A percentile compares a stretch with the other conserved stretches of the same genome.
Conservation (phyloP, 2,113 vertebrate species). For the Oryzias melastigma region DNA sequence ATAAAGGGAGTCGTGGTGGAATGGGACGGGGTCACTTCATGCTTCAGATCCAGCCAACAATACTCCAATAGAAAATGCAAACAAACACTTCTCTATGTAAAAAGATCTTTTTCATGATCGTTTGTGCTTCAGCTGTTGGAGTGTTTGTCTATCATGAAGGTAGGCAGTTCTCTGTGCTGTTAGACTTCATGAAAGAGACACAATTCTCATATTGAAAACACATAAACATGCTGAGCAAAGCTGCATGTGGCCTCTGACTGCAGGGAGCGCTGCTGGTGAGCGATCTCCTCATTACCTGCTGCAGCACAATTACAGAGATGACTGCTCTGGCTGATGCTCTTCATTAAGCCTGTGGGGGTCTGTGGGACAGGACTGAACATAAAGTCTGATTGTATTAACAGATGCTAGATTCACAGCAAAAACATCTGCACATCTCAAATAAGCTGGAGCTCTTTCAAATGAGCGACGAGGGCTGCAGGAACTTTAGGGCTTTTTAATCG, state of each 20-base stretch:
- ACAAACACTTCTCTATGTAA: too few relatives aligned
- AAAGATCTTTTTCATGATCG: too few relatives aligned
- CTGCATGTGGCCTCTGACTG: constrained; percentile 62
- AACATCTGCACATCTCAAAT: constrained; percentile 82
- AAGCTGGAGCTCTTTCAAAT: constrained; percentile 76
- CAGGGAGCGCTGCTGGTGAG: constrained; percentile 70
- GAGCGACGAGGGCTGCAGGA: constrained; percentile 54
- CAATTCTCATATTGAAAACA: constrained; percentile 33
- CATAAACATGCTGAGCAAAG: constrained; percentile 62
- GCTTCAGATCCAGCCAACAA: too few relatives aligned
- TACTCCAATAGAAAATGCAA: too few relatives aligned
- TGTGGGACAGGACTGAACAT: constrained; percentile 74
- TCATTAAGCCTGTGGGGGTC: constrained; percentile 77
- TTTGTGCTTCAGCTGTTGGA: too few relatives aligned
- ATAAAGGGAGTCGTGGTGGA: too few relatives aligned
- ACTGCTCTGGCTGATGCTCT: constrained; percentile 69
- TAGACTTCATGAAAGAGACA: constrained; percentile 41
- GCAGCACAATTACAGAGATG: constrained; percentile 76
- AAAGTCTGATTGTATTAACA: constrained; percentile 78
- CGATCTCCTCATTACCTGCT: constrained; percentile 75
- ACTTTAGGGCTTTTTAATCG: constrained; percentile 73
- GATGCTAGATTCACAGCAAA: constrained; percentile 78
- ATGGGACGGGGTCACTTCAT: too few relatives aligned
- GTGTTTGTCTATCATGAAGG: too few relatives aligned
- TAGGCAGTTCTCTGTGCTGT: constrained; percentile 17